These are phyloP conservation scores for Aphodius sticticus DNA, from an alignment of 2,888 invertebrate genomes.

Conservation along the genomic window DNA sequence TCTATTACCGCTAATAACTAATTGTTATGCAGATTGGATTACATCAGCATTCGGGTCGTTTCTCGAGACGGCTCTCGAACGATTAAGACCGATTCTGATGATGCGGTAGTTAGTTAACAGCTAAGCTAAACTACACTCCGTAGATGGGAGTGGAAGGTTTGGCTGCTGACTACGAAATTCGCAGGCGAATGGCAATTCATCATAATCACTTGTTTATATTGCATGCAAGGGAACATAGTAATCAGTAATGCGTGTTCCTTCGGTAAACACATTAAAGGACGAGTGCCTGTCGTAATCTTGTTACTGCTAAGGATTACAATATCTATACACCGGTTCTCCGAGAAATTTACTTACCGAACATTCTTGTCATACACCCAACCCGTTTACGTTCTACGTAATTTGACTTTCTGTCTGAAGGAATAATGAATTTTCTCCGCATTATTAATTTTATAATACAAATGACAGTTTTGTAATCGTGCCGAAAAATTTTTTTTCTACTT, in stretches of 20 bases:
- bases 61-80: background rate
- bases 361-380: background rate
- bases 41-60: conserved; percentile 4
- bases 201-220: conserved; percentile 4
- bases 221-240: background rate
- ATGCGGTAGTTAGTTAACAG: background rate
- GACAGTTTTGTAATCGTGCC: no score
- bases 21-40: background rate
- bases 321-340: background rate
- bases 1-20: background rate
- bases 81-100: conserved; percentile 4
- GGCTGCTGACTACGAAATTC: background rate
- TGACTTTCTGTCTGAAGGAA: no score
- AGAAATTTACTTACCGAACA: background rate
- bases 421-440: no score
- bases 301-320: background rate
- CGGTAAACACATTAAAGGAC: conserved; percentile 4
- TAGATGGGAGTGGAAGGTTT: background rate
- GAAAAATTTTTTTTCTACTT: no score
- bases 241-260: background rate
- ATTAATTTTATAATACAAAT: no score
- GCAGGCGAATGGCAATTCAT: background rate
- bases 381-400: no score
- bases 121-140: background rate
- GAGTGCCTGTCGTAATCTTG: background rate